A percentile compares a stretch with the other conserved stretches of the same genome.
Conservation (phyloP, 2,113 vertebrate genomes). For the Daubentonia madagascariensis region DNA sequence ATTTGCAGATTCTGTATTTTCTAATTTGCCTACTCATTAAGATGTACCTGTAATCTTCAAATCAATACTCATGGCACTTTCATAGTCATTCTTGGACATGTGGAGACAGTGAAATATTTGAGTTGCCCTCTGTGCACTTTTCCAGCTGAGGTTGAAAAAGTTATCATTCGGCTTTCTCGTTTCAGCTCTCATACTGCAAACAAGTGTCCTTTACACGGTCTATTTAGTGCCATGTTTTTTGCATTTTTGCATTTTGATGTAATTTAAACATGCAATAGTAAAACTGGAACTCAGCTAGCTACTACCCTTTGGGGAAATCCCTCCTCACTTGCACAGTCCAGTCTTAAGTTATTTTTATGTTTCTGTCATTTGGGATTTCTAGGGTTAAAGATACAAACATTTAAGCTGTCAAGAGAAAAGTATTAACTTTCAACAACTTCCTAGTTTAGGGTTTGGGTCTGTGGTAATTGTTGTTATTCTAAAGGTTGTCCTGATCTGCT, state of each 20-base stretch:
- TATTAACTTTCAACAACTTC: not conserved
- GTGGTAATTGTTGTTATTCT: not conserved
- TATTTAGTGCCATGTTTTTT: not conserved
- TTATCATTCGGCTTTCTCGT: not conserved
- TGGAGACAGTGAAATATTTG: not conserved
- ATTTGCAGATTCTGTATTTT: not conserved
- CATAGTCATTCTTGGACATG: not conserved
- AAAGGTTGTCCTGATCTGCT: not conserved
- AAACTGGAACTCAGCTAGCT: not conserved
- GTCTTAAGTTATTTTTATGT: not conserved
- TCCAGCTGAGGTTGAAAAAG: not conserved
- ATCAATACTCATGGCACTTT: not conserved
- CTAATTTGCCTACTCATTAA: not conserved
- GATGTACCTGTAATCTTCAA: not conserved
- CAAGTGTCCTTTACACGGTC: not conserved
- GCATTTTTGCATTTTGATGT: not conserved
- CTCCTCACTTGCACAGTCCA: not conserved
- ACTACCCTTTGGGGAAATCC: not conserved
- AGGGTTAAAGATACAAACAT: not conserved
- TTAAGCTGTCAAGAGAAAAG: not conserved
- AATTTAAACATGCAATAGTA: not conserved
- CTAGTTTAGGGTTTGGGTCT: not conserved
- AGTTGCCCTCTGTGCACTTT: not conserved
- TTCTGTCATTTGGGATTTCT: not conserved
- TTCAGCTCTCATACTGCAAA: not conserved